phyloP scores from a whole-genome alignment of 2,888 invertebrate genomes.

The Geotrupes spiniger region DNA sequence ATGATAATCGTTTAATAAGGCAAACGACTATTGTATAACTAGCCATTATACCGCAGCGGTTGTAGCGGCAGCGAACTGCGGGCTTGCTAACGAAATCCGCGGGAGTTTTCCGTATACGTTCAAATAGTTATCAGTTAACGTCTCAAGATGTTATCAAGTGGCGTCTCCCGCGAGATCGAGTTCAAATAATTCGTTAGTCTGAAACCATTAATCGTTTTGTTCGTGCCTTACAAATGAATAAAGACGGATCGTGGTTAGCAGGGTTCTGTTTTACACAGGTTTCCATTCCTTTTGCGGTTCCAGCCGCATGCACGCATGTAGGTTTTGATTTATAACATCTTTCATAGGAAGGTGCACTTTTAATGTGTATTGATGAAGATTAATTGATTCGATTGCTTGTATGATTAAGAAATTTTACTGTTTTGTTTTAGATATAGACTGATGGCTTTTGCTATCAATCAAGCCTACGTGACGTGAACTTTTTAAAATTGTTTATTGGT shows the following conservation, averaged over 20 bases:
- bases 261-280: background rate
- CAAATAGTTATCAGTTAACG: constrained; percentile 13
- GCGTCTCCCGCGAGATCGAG: constrained; percentile 5
- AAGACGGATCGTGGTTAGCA: constrained; percentile 7
- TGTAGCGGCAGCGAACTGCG: constrained; percentile 3
- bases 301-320: constrained; percentile 1
- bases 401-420: constrained; percentile 22
- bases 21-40: constrained; percentile 7
- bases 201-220: constrained; percentile 18
- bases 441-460: too few species aligned
- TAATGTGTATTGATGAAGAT: constrained; percentile 24
- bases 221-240: constrained; percentile 13
- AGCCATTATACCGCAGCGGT: constrained; percentile 5
- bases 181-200: constrained; percentile 13
- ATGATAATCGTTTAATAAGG: constrained; percentile 8
- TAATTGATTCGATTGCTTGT: constrained; percentile 20
- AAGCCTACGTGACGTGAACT: too few species aligned
- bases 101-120: constrained; percentile 20
- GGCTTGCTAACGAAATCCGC: constrained; percentile 17
- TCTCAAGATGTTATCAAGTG: constrained; percentile 10
- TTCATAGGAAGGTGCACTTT: constrained; percentile 18
- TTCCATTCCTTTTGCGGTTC: constrained; percentile 8
- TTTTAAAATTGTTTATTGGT: too few species aligned
- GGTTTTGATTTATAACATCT: constrained; percentile 20
- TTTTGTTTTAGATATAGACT: constrained; percentile 9